Evolutionary conservation across 2,888 invertebrate species (phyloP), one percentile per base, ranked within the genome.

Genomic region (Pachymerium ferrugineum): DNA sequence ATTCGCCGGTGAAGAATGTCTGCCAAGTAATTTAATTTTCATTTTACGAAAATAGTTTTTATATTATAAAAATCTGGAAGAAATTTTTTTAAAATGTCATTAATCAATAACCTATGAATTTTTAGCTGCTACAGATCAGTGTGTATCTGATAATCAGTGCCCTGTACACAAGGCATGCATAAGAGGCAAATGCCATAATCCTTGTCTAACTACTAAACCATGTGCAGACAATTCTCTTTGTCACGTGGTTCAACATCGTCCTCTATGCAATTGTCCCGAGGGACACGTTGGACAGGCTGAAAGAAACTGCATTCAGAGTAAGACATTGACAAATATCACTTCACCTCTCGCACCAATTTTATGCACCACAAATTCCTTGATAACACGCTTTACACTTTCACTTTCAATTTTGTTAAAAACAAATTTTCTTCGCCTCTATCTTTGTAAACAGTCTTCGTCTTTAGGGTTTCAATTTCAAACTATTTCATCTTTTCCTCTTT

Each of bases 211-310:
- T 69, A 74, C 75, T 38, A 77, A 76, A 25, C 92, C 93, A 6
- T 94, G 94, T 80, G 80, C 80, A 42, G 76, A 76, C 8, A 78
- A 79, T 8, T 80, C 81, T 5, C 74, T 76, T 10, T 81, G 81
- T 76, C 77, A 77, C 69, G 80, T 79, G 28, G 78, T 80, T 22
- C 78, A 78, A 54, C 80, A 80, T 73, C 77, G 78, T 35, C 80
- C 81, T 4, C 78, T 80, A 33, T 82, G 82, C 76, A 78, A 77
- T 62, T 82, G 82, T 77, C 81, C 81, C 5, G 77, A 79, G 3
- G 80, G 81, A 2, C 77, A 78, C 19, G 77, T 78, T 70, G 81
- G 82, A 29, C 79, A 81, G 76, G 80, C 82, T 8, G 77, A 78
- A 47, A 78, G 80, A 10, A 79, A 79, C 30, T 82, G 82, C 74